A percentile compares a stretch with the other conserved stretches of the same genome.
These are phyloP conservation scores for Paratilapia polleni DNA, from an alignment of 2,113 vertebrate species.

Conservation along the genomic window DNA sequence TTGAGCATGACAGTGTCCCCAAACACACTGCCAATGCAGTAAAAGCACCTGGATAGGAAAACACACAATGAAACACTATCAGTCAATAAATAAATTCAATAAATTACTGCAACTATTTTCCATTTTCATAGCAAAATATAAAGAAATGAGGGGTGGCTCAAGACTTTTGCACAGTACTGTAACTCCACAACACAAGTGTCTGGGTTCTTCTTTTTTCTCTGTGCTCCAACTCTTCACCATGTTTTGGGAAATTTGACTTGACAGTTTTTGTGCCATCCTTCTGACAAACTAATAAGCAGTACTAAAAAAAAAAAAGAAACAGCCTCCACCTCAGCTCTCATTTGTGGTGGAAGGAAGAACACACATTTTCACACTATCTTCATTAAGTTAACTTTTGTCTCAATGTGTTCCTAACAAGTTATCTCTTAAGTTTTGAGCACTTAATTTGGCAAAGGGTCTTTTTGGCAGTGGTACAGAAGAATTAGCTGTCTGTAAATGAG, in stretches of 20 bases:
- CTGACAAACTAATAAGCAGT: background rate
- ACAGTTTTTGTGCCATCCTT: background rate
- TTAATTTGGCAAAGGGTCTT: slow-evolving; percentile 22
- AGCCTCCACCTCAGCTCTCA: background rate
- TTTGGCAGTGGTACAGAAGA: slow-evolving; percentile 19
- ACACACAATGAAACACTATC: too few species aligned
- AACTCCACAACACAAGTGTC: background rate
- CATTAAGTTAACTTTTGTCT: background rate
- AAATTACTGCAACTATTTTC: too few species aligned
- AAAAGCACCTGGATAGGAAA: too few species aligned
- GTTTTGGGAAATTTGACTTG: background rate
- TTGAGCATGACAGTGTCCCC: too few species aligned
- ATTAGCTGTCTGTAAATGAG: background rate
- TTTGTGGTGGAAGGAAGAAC: background rate
- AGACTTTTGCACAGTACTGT: background rate
- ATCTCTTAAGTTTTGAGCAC: slow-evolving; percentile 5
- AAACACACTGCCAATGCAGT: too few species aligned
- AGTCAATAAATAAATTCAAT: too few species aligned
- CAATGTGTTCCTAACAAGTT: background rate
- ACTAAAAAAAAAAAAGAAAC: background rate
- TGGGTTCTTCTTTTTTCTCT: background rate
- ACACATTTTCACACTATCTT: background rate
- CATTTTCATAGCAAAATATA: background rate
- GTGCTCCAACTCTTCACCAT: background rate
- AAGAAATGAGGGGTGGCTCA: background rate